Conservation (phyloP, 2,888 invertebrate genomes). For the Sarcophaga carnaria region DNA sequence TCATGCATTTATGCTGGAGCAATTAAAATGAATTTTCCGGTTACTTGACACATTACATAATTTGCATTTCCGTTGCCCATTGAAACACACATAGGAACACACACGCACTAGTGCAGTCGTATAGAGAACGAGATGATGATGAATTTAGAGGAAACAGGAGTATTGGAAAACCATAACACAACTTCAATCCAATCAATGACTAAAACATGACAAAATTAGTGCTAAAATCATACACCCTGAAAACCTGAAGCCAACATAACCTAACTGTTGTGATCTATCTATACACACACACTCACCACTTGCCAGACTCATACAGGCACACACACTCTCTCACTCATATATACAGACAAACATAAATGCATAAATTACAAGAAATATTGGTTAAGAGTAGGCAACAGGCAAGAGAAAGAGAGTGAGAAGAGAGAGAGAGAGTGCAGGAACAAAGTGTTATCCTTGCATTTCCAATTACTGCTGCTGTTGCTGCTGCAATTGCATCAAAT, state of each 20-base stretch:
- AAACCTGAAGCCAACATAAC: neutral
- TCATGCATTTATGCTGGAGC: conserved; percentile 64
- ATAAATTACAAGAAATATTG: conserved; percentile 61
- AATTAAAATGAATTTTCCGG: conserved; percentile 81
- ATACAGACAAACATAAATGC: neutral
- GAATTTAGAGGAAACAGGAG: conserved; percentile 27
- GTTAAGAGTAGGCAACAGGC: neutral
- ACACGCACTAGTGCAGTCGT: neutral
- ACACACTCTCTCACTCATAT: neutral
- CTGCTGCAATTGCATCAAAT: too few relatives aligned
- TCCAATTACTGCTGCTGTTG: too few relatives aligned
- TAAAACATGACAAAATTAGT: conserved; percentile 68
- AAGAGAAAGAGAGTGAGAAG: neutral
- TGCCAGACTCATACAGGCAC: neutral
- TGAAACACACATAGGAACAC: conserved; percentile 25
- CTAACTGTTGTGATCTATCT: too few relatives aligned
- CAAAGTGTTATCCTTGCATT: neutral
- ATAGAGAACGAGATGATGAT: neutral
- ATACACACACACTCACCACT: too few relatives aligned
- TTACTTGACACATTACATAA: conserved; percentile 81
- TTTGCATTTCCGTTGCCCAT: conserved; percentile 77
- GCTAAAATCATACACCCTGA: conserved; percentile 63
- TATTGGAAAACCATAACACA: conserved; percentile 68
- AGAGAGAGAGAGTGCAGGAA: neutral
- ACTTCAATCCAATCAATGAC: conserved; percentile 69